These are phyloP conservation scores for Stenolophus ochropezus DNA, from an alignment of 2,888 invertebrate species.

Conservation along the genomic window DNA sequence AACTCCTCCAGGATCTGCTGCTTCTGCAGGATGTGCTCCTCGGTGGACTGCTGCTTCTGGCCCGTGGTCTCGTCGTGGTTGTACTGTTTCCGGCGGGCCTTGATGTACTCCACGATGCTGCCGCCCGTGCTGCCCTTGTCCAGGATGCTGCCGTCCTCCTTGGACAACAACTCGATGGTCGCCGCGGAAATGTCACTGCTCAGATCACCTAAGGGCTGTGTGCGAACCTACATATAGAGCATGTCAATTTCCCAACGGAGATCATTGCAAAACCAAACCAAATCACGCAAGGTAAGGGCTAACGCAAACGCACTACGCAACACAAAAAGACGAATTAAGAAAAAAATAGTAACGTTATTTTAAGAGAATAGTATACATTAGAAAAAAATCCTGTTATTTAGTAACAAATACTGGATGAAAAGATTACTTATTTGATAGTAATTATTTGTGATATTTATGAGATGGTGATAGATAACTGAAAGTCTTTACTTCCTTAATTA, in stretches of 20 bases:
- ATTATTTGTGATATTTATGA: no score
- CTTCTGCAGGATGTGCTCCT: constrained; percentile 81
- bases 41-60: constrained; percentile 67
- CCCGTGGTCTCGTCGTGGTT: constrained; percentile 63
- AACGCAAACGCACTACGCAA: no score
- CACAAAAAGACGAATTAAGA: no score
- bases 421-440: no score
- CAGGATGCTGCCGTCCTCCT: constrained; percentile 74
- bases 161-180: constrained; percentile 71
- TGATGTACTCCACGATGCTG: constrained; percentile 72
- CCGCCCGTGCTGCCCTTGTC: constrained; percentile 72
- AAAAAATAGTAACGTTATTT: no score
- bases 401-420: no score
- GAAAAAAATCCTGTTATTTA: no score
- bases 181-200: constrained; percentile 66
- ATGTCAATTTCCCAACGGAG: constrained; percentile 36
- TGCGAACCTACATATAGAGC: constrained; percentile 69
- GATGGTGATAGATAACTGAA: no score
- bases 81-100: constrained; percentile 70
- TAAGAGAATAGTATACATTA: no score
- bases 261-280: constrained; percentile 9
- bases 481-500: no score
- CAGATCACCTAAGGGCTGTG: constrained; percentile 69
- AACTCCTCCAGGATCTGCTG: constrained; percentile 84
- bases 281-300: no score